Conservation (phyloP, 2,797 vertebrate genomes). For the Rhinogobio ventralis region DNA sequence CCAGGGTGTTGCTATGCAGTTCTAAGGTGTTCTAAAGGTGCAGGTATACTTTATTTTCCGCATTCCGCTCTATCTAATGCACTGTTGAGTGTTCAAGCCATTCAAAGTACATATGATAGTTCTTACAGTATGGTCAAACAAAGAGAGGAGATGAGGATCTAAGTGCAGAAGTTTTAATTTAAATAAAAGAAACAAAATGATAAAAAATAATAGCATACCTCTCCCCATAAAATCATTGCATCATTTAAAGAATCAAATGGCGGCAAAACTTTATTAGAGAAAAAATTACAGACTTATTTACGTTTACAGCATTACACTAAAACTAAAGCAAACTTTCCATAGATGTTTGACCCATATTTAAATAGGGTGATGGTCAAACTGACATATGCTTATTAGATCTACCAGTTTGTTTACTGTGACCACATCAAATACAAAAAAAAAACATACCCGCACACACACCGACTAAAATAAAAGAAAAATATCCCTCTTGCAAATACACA, state of each 20-base stretch:
- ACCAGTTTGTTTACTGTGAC: slow-evolving; percentile 12
- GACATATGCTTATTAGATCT: slow-evolving; percentile 38
- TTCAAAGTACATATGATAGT: not conserved
- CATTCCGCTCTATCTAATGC: not conserved
- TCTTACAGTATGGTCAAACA: not conserved
- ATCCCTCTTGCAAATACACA: not conserved
- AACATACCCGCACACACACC: not conserved
- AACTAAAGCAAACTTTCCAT: slow-evolving; percentile 33
- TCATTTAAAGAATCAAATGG: not conserved
- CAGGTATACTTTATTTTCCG: not conserved
- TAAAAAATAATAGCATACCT: not conserved
- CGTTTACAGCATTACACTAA: not conserved
- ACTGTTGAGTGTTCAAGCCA: not conserved
- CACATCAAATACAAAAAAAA: not conserved
- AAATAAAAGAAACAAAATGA: not conserved
- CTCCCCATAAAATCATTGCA: not conserved
- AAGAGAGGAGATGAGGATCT: not conserved
- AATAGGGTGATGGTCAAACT: slow-evolving; percentile 31
- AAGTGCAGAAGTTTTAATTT: not conserved
- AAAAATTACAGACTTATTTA: not conserved
- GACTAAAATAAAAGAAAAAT: not conserved
- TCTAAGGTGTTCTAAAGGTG: not conserved
- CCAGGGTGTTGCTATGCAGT: not conserved
- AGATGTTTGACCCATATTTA: slow-evolving; percentile 42
- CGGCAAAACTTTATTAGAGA: not conserved